phyloP scores from a whole-genome alignment of 2,888 invertebrate genomes.

The Anorthoa munda region DNA sequence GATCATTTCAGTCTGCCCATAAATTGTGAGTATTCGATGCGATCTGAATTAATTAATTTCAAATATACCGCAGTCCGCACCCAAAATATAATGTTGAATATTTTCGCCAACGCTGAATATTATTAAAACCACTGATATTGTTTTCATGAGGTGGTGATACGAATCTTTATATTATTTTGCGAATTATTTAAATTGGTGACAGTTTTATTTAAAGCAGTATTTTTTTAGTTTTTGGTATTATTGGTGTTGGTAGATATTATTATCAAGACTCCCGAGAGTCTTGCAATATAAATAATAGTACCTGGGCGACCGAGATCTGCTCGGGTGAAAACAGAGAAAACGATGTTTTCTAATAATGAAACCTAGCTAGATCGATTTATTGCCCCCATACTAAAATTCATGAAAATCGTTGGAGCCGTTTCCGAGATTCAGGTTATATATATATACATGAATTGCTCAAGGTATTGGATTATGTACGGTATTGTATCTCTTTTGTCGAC shows the following conservation, averaged over 20 bases:
- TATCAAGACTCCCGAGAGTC: neutral
- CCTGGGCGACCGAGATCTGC: no score
- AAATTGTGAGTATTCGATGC: neutral
- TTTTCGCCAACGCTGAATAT: neutral
- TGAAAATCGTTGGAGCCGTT: no score
- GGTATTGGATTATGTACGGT: no score
- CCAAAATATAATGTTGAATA: neutral
- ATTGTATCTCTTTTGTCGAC: no score
- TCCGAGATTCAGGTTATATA: no score
- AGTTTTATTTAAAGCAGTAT: neutral
- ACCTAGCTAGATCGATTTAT: no score
- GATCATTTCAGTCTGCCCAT: conserved; percentile 14
- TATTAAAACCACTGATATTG: no score
- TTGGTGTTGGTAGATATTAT: no score
- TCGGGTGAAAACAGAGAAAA: no score
- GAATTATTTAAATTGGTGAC: neutral
- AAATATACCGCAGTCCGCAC: neutral
- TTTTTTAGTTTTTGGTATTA: neutral
- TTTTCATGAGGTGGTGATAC: neutral
- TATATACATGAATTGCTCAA: no score
- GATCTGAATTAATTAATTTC: conserved; percentile 17
- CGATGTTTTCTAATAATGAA: no score
- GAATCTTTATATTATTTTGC: neutral
- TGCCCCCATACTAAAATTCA: no score
- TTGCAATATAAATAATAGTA: neutral